Evolutionary conservation across 2,888 invertebrate genomes (phyloP).

Genomic region (Nowickia ferox): DNA sequence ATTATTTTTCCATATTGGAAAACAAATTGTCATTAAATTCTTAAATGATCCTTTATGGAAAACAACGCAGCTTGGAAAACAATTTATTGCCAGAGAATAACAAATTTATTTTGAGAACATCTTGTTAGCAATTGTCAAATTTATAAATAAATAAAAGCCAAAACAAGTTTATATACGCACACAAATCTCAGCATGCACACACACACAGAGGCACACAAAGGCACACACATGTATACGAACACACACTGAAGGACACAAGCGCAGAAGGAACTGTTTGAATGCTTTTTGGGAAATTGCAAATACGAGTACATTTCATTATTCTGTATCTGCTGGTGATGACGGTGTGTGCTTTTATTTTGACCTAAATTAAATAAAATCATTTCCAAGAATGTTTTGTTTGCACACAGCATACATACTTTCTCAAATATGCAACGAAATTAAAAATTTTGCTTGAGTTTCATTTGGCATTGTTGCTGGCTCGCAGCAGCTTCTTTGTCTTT

Average conservation of each 20-base stretch:
- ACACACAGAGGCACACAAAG: neutral
- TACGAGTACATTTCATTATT: neutral
- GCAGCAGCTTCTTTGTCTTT: neutral
- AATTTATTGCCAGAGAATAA: neutral
- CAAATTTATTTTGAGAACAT: neutral
- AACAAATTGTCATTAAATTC: neutral
- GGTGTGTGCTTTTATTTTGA: conserved; percentile 3
- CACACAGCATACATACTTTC: neutral
- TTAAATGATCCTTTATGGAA: neutral
- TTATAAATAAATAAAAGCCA: conserved; percentile 34
- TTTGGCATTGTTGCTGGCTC: neutral
- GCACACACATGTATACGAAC: neutral
- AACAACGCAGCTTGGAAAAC: neutral
- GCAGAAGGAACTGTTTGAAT: neutral
- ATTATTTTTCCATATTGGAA: neutral
- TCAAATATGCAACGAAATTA: conserved; percentile 38
- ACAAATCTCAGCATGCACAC: no score
- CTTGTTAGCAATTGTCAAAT: conserved; percentile 24
- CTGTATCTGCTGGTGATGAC: neutral
- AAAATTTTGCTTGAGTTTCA: conserved; percentile 26
- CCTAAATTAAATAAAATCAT: conserved; percentile 39
- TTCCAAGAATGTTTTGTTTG: conserved; percentile 13
- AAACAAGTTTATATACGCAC: neutral
- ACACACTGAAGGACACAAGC: neutral
- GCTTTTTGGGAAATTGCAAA: neutral